Percentiles rank a stretch among this genome's conserved stretches.
Conservation (phyloP, 1,140 invertebrate species). For the Coenobita brevimanus region DNA sequence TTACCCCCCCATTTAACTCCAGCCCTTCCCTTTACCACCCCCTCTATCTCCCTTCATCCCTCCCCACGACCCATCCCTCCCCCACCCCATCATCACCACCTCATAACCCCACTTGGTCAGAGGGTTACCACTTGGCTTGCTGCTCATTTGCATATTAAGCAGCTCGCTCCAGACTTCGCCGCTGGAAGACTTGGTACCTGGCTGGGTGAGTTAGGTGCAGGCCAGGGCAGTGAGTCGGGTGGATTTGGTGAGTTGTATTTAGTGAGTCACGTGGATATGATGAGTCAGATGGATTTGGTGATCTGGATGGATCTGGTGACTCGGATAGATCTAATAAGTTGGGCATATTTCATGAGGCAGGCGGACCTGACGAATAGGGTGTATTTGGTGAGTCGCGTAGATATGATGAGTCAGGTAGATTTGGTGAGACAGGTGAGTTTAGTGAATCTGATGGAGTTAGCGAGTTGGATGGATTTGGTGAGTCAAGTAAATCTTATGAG, state of each 20-base stretch:
- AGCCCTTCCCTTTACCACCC: too few species aligned
- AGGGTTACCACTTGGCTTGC: too few species aligned
- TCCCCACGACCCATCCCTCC: too few species aligned
- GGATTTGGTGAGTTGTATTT: background rate
- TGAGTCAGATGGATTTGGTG: slow-evolving; percentile 15
- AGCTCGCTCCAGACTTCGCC: too few species aligned
- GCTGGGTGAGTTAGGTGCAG: too few species aligned
- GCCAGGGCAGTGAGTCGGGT: background rate
- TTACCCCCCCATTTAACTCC: too few species aligned
- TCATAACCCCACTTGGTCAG: too few species aligned
- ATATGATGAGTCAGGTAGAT: background rate
- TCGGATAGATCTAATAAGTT: background rate
- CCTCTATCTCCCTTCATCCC: too few species aligned
- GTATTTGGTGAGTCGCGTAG: background rate
- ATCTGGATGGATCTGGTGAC: background rate
- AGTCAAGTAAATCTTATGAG: background rate
- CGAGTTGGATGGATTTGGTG: background rate
- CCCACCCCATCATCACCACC: too few species aligned
- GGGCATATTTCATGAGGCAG: background rate
- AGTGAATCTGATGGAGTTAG: background rate
- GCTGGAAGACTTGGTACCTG: too few species aligned
- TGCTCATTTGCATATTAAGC: too few species aligned
- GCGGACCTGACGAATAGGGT: background rate
- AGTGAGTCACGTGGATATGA: background rate
- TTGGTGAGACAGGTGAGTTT: background rate